Percentiles rank a stretch among this genome's conserved stretches.
These are phyloP conservation scores for Geotrypetes seraphini DNA, from an alignment of 2,797 vertebrate species.

Conservation along the genomic window DNA sequence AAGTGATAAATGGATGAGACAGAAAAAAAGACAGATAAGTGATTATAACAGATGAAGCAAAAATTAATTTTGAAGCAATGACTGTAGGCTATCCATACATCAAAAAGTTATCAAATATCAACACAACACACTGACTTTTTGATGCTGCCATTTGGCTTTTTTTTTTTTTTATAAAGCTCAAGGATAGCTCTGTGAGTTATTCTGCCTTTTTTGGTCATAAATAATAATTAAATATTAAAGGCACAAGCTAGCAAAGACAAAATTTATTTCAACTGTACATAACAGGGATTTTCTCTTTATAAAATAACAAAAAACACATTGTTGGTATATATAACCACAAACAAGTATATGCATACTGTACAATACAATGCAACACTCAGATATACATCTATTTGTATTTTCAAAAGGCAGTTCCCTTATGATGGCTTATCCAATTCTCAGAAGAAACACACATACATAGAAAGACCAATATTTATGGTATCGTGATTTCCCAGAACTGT, in stretches of 20 bases:
- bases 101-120: too few relatives aligned
- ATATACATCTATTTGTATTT: slow-evolving; percentile 65
- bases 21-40: too few relatives aligned
- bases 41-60: too few relatives aligned
- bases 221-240: slow-evolving; percentile 61
- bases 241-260: slow-evolving; percentile 81
- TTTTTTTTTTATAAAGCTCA: neutral
- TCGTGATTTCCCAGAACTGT: slow-evolving; percentile 56
- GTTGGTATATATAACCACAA: slow-evolving; percentile 65
- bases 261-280: slow-evolving; percentile 97
- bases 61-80: too few relatives aligned
- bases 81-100: too few relatives aligned
- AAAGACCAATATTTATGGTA: slow-evolving; percentile 48
- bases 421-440: slow-evolving; percentile 68
- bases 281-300: slow-evolving; percentile 53
- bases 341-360: slow-evolving; percentile 72
- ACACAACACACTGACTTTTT: slow-evolving; percentile 1
- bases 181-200: slow-evolving; percentile 1
- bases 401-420: slow-evolving; percentile 54
- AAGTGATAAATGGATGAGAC: too few relatives aligned
- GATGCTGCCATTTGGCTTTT: slow-evolving; percentile 1
- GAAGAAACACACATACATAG: slow-evolving; percentile 70
- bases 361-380: slow-evolving; percentile 72
- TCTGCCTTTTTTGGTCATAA: slow-evolving; percentile 25
- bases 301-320: slow-evolving; percentile 78